Evolutionary conservation across 2,888 invertebrate species (phyloP).

Genomic region (Tenthredo livida): DNA sequence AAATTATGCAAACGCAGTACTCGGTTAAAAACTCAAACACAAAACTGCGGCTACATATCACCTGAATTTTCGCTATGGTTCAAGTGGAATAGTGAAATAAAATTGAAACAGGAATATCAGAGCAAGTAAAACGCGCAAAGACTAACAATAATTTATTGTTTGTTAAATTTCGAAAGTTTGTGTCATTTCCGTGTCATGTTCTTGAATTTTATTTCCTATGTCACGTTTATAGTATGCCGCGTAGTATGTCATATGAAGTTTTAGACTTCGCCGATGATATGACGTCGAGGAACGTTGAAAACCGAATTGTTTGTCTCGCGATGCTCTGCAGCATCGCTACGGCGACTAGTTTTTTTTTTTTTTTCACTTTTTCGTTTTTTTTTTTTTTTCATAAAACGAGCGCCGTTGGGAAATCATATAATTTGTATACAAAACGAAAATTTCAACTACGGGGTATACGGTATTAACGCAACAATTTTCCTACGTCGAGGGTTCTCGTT

Average conservation of each 20-base stretch:
- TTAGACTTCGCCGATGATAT: neutral
- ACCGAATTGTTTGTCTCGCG: conserved; percentile 28
- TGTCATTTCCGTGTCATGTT: neutral
- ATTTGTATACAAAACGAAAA: conserved; percentile 55
- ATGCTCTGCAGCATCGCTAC: no score
- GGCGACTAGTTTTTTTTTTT: conserved; percentile 12
- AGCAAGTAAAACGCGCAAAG: neutral
- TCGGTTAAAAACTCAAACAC: neutral
- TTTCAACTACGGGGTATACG: conserved; percentile 23
- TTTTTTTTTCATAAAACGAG: conserved; percentile 19
- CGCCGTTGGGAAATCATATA: conserved; percentile 50
- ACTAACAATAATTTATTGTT: neutral
- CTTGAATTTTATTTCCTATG: neutral
- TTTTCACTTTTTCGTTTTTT: neutral
- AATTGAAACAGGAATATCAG: neutral
- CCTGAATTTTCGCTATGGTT: neutral
- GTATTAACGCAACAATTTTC: conserved; percentile 43
- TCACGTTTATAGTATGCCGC: neutral
- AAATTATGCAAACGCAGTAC: conserved; percentile 14
- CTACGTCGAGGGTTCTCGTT: conserved; percentile 18
- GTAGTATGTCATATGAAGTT: conserved; percentile 27
- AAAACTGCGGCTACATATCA: neutral
- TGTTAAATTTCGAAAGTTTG: neutral
- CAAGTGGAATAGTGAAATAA: neutral
- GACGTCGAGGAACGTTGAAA: conserved; percentile 9